A percentile compares a stretch with the other conserved stretches of the same genome.
These are phyloP conservation scores for Linnaemya vulpina DNA, from an alignment of 2,888 invertebrate species.

Conservation along the genomic window DNA sequence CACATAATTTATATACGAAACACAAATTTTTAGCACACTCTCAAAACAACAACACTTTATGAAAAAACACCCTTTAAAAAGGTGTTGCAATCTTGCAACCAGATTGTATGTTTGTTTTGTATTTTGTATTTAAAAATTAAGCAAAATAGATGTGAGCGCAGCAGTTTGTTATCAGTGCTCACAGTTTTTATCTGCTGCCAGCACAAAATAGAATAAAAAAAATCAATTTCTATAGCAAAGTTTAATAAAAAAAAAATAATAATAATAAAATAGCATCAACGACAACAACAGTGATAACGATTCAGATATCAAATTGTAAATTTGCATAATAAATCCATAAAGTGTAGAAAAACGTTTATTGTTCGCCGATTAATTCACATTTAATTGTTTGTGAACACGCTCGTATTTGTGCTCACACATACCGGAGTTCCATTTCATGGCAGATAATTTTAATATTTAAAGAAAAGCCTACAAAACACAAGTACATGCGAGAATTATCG, in stretches of 20 bases:
- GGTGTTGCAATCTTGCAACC: no score
- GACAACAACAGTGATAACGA: not conserved
- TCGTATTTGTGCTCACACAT: not conserved
- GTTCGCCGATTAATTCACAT: slow-evolving; percentile 55
- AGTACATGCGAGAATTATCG: no score
- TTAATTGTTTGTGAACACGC: slow-evolving; percentile 63
- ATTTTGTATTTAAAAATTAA: not conserved
- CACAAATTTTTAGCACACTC: no score
- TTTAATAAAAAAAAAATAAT: slow-evolving; percentile 6
- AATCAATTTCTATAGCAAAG: slow-evolving; percentile 12
- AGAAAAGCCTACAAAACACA: no score
- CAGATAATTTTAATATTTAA: no score
- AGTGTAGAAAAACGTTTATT: slow-evolving; percentile 38
- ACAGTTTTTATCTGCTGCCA: slow-evolving; percentile 39
- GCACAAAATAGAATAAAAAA: not conserved
- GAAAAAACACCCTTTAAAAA: no score
- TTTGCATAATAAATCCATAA: slow-evolving; percentile 61
- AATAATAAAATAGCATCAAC: not conserved
- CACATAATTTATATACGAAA: no score
- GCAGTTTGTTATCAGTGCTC: not conserved
- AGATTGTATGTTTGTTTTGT: not conserved
- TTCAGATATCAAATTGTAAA: slow-evolving; percentile 39
- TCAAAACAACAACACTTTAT: no score
- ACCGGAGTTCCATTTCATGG: not conserved
- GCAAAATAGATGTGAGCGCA: not conserved